phyloP scores from a whole-genome alignment of 2,113 vertebrate genomes.

The Tapirus terrestris region DNA sequence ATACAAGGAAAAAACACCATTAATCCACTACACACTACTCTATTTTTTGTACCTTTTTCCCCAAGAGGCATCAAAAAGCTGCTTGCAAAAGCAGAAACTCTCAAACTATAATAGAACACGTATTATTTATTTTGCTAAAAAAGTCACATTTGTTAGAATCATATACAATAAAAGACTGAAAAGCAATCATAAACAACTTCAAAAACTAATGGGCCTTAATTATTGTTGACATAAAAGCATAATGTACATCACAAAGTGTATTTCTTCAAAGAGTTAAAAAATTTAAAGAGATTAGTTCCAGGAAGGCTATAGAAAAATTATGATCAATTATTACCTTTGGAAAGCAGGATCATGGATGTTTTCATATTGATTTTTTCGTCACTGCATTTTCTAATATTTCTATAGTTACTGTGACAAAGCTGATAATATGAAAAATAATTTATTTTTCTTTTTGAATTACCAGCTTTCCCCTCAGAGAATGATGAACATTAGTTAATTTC shows the following conservation, averaged over 20 bases:
- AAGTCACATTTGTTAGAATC: background rate
- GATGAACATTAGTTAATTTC: background rate
- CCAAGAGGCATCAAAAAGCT: background rate
- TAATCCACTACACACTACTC: too few relatives aligned
- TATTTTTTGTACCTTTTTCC: background rate
- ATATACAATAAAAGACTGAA: background rate
- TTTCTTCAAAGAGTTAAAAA: background rate
- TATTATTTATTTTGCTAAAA: background rate
- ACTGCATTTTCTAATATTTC: background rate
- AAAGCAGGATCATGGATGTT: background rate
- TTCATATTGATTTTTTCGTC: background rate
- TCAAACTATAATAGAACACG: background rate
- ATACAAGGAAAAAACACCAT: background rate
- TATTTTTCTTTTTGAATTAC: background rate
- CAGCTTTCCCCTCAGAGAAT: background rate
- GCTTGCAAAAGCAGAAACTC: background rate
- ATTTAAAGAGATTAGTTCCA: background rate
- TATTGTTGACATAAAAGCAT: background rate
- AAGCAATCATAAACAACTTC: background rate
- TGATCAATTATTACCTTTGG: background rate
- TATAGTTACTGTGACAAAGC: background rate
- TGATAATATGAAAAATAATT: background rate
- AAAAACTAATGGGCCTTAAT: background rate
- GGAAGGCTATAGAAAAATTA: background rate
- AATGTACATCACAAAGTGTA: background rate